Conservation (phyloP, 2,797 vertebrate species). For the Phylloscopus collybita region DNA sequence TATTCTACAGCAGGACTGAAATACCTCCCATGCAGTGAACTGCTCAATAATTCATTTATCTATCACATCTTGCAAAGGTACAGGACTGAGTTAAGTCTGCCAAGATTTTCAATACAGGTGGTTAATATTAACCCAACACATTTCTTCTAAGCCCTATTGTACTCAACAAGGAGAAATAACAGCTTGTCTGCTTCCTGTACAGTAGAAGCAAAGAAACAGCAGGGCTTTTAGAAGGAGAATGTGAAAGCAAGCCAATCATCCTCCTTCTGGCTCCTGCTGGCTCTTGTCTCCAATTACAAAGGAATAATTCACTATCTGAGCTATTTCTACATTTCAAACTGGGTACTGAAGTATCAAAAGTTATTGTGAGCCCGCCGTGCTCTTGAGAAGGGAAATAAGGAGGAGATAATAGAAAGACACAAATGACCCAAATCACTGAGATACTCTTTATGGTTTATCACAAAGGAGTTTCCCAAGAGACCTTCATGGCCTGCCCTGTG, state of each 20-base stretch:
- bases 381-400: conserved; percentile 57
- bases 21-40: conserved; percentile 25
- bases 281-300: conserved; percentile 59
- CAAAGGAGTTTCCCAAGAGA: conserved; percentile 59
- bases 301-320: conserved; percentile 60
- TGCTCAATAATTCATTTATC: conserved; percentile 44
- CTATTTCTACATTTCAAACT: conserved; percentile 75
- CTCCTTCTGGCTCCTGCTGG: conserved; percentile 53
- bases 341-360: conserved; percentile 61
- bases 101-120: conserved; percentile 35
- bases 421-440: conserved; percentile 55
- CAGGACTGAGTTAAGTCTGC: conserved; percentile 55
- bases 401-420: conserved; percentile 43
- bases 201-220: conserved; percentile 54
- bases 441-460: conserved; percentile 49
- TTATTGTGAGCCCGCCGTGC: conserved; percentile 40
- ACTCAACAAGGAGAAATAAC: conserved; percentile 58
- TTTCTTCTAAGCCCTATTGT: conserved; percentile 60
- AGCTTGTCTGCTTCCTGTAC: conserved; percentile 57
- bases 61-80: background rate
- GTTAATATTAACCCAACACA: conserved; percentile 58
- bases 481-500: background rate
- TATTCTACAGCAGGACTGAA: background rate
- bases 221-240: conserved; percentile 40
- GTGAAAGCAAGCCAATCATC: conserved; percentile 58